Evolutionary conservation across 2,888 invertebrate species (phyloP), one percentile per base, ranked within the genome.

Genomic region (Ectemnius continuus): DNA sequence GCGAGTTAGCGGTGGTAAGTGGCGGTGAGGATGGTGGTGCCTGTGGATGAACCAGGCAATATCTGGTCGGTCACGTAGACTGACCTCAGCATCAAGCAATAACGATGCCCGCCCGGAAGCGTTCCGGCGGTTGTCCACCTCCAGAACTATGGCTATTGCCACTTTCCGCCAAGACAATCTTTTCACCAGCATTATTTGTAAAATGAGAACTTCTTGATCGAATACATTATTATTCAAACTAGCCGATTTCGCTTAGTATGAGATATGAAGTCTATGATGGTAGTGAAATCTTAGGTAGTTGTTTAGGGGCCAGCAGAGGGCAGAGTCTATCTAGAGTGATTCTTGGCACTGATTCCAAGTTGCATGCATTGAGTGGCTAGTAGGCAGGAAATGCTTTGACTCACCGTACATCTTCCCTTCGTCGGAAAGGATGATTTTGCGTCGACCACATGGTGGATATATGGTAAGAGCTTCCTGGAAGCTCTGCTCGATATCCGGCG

Each of bases 331-430:
- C 26, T 58, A 23, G 4, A 8, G 14, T 20, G 46, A 16, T 48
- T 45, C 13, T 46, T 56, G 36, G 36, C 36, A 36, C 36, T 36
- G 14, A 14, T 6, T 20, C 23, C 59, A 20, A 59, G 20, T 59
- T 20, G 26, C 20, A 14, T 14, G 59, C 20, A 36, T 36, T 36
- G 36, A 36, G 36, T 36, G 36, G 36, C 36, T 36, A 36, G 36
- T 64, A 48, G 48, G 13, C 48, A 66, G 73, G 72, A 74, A 77
- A 76, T 75, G 69, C 67, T 61, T 74, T 56, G 69, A 96, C 98
- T 97, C 94, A 99, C 99, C 99, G 94, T 99, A 99, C 99, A 99
- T 99, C 95, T 99, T 99, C 91, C 99, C 99, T 94, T 99, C 99
- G 92, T 99, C 99, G 87, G 98, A 98, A 88, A 99, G 95, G 88